Evolutionary conservation across 2,797 vertebrate genomes (phyloP).

Genomic region (Meda fulgida): DNA sequence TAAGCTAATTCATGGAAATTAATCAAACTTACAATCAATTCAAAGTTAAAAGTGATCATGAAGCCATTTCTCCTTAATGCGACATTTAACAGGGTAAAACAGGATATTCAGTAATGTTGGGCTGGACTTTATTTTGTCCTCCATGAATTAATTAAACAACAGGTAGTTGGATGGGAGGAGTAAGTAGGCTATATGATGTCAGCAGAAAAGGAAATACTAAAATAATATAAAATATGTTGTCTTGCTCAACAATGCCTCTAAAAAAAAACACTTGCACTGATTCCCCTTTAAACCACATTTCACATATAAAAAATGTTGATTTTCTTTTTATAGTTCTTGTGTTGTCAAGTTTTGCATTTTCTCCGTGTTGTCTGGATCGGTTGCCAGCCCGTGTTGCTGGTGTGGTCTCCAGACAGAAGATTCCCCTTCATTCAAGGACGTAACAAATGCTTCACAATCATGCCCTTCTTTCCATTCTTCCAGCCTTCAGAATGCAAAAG

Average conservation of each 20-base stretch:
- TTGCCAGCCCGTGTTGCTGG: not conserved
- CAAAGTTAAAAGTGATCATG: not conserved
- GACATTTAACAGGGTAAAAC: not conserved
- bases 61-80: not conserved
- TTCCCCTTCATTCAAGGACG: constrained; percentile 31
- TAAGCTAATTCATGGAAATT: not conserved
- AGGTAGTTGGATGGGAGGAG: not conserved
- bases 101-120: not conserved
- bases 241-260: not conserved
- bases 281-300: not conserved
- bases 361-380: not conserved
- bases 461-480: constrained; percentile 2
- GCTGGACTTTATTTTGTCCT: not conserved
- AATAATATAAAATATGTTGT: not conserved
- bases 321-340: not conserved
- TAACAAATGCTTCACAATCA: constrained; percentile 8
- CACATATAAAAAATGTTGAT: not conserved
- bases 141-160: constrained; percentile 7
- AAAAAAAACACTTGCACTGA: too few relatives aligned
- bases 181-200: not conserved
- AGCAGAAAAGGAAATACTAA: not conserved
- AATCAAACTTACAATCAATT: not conserved
- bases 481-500: constrained; percentile 15
- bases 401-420: constrained; percentile 24
- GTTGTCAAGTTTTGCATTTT: not conserved